Base-by-base conservation (phyloP, 2,113 vertebrate species). In the Apodemus sylvaticus region DNA sequence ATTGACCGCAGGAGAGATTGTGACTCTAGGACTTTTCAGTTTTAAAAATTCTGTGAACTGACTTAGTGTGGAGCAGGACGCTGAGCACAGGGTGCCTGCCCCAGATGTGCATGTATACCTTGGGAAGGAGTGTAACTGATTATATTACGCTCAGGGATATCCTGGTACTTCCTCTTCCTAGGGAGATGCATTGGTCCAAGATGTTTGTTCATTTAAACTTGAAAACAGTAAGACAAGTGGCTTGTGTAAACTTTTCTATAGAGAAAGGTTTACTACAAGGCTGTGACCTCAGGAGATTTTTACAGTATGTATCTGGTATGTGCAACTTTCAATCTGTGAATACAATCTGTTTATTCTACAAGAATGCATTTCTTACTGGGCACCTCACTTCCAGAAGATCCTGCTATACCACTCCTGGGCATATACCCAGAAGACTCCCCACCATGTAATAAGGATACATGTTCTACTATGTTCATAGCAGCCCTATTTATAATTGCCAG, bases 331-430 rank as follows among this genome's bases (percentile, higher is more conserved):
- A 6, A 73, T 58, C 53, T 62, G 73, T 79, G 68, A 53, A 68
- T 78, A 55, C 22, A 94, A 48, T 93, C 86, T 96, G 55, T 10
- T 81, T 90, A 79, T 89, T 96, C 31, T 88, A 78, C 92, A n/a
- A 76, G 74, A 95, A 39, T n/a, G 4, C 1, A 73, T 60, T 83
- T 83, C 51, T 85, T 89, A n/a, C n/a, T n/a, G n/a, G n/a, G n/a
- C n/a, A n/a, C n/a, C n/a, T n/a, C n/a, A n/a, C n/a, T n/a, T n/a
- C n/a, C n/a, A n/a, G n/a, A n/a, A n/a, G n/a, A n/a, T n/a, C n/a
- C n/a, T n/a, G n/a, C n/a, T n/a, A n/a, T n/a, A n/a, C n/a, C n/a
- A n/a, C n/a, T n/a, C n/a, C n/a, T n/a, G n/a, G n/a, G n/a, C n/a
- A n/a, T n/a, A n/a, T n/a, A n/a, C n/a, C n/a, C n/a, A n/a, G n/a